Conservation (phyloP, 92 coral and sea anemone genomes). For the Actinernus sp. region DNA sequence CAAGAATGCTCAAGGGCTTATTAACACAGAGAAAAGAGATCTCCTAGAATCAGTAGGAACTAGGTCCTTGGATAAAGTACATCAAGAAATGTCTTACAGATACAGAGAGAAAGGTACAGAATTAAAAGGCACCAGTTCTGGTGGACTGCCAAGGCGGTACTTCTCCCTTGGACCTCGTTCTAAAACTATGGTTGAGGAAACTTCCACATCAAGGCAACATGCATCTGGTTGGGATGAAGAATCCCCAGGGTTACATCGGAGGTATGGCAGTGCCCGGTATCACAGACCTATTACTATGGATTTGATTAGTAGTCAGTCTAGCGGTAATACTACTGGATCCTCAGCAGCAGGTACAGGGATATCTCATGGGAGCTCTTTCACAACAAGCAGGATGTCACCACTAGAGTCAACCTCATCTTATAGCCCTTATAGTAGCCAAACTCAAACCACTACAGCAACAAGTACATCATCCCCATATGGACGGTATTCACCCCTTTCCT, state of each 20-base stretch:
- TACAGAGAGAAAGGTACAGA: background rate
- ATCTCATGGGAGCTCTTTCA: too few species aligned
- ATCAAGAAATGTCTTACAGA: background rate
- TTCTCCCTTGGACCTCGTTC: constrained; percentile 36
- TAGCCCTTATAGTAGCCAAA: constrained; percentile 3
- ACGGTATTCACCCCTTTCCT: background rate
- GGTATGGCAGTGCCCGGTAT: constrained; percentile 52
- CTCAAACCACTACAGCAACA: background rate
- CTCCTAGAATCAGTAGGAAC: background rate
- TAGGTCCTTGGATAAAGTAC: background rate
- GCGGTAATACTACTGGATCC: too few species aligned
- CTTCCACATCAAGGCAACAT: constrained; percentile 10
- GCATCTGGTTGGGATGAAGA: background rate
- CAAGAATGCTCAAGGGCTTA: background rate
- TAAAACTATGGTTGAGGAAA: constrained; percentile 44
- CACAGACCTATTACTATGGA: constrained; percentile 18
- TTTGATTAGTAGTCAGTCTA: too few species aligned
- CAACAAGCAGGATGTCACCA: too few species aligned
- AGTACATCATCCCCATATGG: background rate
- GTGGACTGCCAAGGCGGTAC: background rate
- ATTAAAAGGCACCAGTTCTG: background rate
- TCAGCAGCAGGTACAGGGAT: too few species aligned
- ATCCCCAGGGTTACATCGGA: constrained; percentile 26
- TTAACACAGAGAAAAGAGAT: background rate
- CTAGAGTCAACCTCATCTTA: too few species aligned